phyloP scores from a whole-genome alignment of 2,888 invertebrate species.

The Parnassius smintheus region DNA sequence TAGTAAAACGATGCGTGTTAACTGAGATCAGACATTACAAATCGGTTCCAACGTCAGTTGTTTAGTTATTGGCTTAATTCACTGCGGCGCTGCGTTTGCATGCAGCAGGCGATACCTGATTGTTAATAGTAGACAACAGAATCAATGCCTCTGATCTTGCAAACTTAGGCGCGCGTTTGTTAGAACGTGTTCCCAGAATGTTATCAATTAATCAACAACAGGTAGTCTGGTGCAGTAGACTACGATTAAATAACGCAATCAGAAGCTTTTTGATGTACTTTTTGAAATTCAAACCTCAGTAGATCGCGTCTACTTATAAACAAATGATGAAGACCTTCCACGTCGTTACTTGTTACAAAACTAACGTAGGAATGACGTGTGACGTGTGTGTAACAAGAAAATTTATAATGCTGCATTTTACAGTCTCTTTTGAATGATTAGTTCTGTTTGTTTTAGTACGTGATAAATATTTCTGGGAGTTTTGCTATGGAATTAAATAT shows the following conservation, averaged over 20 bases:
- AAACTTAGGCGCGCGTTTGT: constrained; percentile 11
- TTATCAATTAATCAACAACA: constrained; percentile 21
- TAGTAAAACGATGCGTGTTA: constrained; percentile 13
- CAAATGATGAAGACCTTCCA: too few species aligned
- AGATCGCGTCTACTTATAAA: neutral
- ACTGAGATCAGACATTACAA: constrained; percentile 16
- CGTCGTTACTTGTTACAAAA: too few species aligned
- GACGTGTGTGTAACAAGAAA: neutral
- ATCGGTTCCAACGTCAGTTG: constrained; percentile 13
- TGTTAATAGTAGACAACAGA: constrained; percentile 20
- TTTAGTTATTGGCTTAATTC: constrained; percentile 22
- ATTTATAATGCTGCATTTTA: neutral
- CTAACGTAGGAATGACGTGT: too few species aligned
- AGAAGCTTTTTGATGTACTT: neutral
- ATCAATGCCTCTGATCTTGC: constrained; percentile 25
- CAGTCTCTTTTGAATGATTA: neutral
- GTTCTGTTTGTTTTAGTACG: too few species aligned
- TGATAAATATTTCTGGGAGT: too few species aligned
- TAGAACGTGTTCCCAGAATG: constrained; percentile 14
- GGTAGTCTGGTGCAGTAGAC: neutral
- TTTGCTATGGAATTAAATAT: too few species aligned
- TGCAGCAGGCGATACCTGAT: constrained; percentile 20
- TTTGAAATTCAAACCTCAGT: neutral
- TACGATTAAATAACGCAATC: constrained; percentile 6
- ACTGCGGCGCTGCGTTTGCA: constrained; percentile 16